These are phyloP conservation scores for Notiomystis cincta DNA, from an alignment of 2,113 vertebrate species.

Conservation along the genomic window DNA sequence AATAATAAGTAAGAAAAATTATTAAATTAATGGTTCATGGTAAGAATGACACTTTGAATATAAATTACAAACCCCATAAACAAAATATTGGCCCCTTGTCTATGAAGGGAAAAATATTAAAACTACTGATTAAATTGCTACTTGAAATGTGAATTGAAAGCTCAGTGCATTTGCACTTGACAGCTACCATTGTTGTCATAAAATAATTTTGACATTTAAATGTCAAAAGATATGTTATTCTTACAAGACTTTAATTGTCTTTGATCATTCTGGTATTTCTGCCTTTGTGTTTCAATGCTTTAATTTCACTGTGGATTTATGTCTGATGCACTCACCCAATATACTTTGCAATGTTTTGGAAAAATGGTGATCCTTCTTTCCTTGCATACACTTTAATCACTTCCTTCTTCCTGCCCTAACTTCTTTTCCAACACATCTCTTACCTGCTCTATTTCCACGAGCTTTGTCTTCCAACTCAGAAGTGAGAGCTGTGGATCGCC, in stretches of 20 bases:
- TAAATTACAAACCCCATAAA: background rate
- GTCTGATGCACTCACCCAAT: background rate
- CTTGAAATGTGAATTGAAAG: background rate
- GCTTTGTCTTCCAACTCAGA: background rate
- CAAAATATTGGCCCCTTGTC: background rate
- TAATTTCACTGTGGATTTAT: background rate
- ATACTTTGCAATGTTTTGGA: background rate
- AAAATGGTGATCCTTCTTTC: background rate
- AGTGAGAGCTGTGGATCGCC: background rate
- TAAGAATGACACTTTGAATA: background rate
- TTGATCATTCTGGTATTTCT: background rate
- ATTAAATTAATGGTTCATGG: background rate
- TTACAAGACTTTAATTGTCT: background rate
- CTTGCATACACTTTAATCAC: background rate
- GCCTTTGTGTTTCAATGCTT: background rate
- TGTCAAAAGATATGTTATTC: conserved; percentile 18
- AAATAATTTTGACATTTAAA: conserved; percentile 51
- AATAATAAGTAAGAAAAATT: background rate
- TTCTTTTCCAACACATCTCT: background rate
- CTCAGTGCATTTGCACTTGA: background rate
- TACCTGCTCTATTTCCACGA: background rate
- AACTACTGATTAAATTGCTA: background rate
- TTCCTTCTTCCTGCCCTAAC: background rate
- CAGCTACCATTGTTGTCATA: conserved; percentile 16
- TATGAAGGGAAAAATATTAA: background rate